These are phyloP conservation scores for Cisticola juncidis DNA, from an alignment of 2,113 vertebrate species.

Conservation along the genomic window DNA sequence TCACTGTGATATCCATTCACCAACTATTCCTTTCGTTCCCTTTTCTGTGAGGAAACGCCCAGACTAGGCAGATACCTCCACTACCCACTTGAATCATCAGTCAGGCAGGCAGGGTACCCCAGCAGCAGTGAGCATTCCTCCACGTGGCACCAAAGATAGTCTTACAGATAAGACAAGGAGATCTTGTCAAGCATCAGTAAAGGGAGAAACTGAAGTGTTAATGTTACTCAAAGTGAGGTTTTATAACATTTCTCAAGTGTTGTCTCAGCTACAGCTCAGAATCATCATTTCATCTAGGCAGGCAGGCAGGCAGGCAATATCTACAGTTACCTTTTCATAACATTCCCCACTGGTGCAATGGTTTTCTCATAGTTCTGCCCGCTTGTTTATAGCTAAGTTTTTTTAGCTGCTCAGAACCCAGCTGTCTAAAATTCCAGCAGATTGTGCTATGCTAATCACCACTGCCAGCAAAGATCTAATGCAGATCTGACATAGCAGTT, in stretches of 20 bases:
- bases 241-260: not conserved
- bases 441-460: not conserved
- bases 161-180: not conserved
- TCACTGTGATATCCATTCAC: not conserved
- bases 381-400: not conserved
- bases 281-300: fast-evolving
- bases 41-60: not conserved
- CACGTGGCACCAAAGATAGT: fast-evolving
- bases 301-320: not conserved
- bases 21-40: not conserved
- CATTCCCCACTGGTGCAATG: not conserved
- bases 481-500: not conserved
- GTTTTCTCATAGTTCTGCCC: not conserved
- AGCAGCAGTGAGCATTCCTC: not conserved
- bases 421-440: not conserved
- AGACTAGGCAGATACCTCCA: not conserved
- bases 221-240: not conserved
- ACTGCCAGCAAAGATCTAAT: not conserved
- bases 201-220: not conserved
- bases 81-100: not conserved
- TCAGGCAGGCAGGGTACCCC: not conserved
- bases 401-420: not conserved
- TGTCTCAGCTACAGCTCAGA: not conserved
- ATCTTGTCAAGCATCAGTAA: not conserved
- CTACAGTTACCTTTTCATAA: not conserved